Base-by-base conservation (phyloP, 2,888 invertebrate species). In the Aporophyla lueneburgensis region DNA sequence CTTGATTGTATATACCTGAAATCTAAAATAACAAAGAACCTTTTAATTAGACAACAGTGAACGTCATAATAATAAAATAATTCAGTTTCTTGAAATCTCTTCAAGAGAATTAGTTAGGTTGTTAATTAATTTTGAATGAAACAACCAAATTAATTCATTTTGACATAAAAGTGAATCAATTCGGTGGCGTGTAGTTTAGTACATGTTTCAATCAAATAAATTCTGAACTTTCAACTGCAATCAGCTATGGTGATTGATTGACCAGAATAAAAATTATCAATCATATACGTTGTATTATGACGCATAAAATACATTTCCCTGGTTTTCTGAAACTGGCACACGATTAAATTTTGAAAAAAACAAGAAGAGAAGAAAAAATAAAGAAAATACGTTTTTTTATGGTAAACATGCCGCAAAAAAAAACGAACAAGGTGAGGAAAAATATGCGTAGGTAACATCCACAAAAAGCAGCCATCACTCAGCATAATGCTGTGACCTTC, bases 1-100 rank as follows among this genome's bases (percentile, higher is more conserved):
- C 19, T 76, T 33, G 74, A 77, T 46, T 76, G 43, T 33, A 81
- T 62, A 12, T 75, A 80, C 46, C 24, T 76, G 69, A 70, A 46
- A 58, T 43, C 78, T 79, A 43, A n/a, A 53, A n/a, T 40, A 4
- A 33, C 16, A 10, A 40, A 21, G 2, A n/a, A n/a, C 12, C 12
- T 53, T 19, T 12, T 14, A 46, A 7, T 67, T 10, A 14, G 10
- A 21, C 0, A n/a, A 9, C 12, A n/a, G 27, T 9, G 21, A 33
- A 61, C 1, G 54, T 71, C 43, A 0, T 21, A 16, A 24, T 6
- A 40, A 16, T 14, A 49, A 3, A 21, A 33, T 46, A 2, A 46
- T 7, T n/a, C 21, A 70, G 19, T 33, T 49, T 24, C 10, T 40
- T 6, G 1, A 24, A 71, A 0, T 19, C 19, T 14, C 19, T 14